phyloP scores from a whole-genome alignment of 1,140 invertebrate species.

The Musca domestica region DNA sequence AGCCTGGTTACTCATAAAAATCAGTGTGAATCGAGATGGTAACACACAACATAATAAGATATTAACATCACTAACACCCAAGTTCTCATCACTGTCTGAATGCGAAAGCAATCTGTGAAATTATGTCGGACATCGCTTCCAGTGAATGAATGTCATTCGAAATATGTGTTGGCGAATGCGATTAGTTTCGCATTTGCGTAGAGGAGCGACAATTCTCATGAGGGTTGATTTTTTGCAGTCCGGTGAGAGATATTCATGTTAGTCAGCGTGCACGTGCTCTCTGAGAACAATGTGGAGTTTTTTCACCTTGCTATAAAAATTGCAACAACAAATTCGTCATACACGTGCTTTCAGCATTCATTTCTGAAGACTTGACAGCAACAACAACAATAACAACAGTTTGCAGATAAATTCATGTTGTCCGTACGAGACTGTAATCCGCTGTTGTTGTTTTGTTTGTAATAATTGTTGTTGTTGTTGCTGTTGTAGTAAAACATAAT shows the following conservation, averaged over 20 bases:
- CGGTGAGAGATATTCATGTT: neutral
- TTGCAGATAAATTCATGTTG: neutral
- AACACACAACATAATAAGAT: too few species aligned
- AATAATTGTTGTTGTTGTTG: neutral
- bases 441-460: neutral
- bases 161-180: too few species aligned
- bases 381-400: conserved; percentile 6
- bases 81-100: too few species aligned
- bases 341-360: neutral
- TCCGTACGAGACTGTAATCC: neutral
- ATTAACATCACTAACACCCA: too few species aligned
- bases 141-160: too few species aligned
- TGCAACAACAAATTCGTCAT: conserved; percentile 3
- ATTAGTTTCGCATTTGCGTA: too few species aligned
- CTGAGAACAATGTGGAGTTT: neutral
- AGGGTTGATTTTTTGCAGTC: neutral
- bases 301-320: neutral
- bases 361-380: neutral
- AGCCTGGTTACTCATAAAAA: too few species aligned
- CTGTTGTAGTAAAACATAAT: neutral
- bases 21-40: too few species aligned
- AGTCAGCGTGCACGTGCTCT: neutral
- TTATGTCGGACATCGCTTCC: too few species aligned
- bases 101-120: too few species aligned
- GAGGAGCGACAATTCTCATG: neutral